These are phyloP conservation scores for Steromphala cineraria DNA, from an alignment of 2,888 invertebrate genomes.

Conservation along the genomic window DNA sequence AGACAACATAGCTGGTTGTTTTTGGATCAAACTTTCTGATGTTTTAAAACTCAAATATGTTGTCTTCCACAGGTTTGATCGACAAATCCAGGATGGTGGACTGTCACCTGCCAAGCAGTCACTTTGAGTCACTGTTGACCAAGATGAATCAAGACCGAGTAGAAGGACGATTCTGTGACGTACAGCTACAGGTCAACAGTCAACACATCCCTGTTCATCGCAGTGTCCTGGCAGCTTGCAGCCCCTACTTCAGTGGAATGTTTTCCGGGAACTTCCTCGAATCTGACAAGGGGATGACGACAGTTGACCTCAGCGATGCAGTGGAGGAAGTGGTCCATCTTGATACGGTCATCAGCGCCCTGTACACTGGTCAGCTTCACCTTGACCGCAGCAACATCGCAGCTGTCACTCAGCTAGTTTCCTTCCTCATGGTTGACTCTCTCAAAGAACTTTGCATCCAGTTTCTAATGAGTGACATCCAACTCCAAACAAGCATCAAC, in stretches of 20 bases:
- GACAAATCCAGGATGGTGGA: background rate
- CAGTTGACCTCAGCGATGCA: slow-evolving; percentile 21
- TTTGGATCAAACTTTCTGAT: too few species aligned
- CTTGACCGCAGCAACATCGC: slow-evolving; percentile 20
- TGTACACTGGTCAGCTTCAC: slow-evolving; percentile 23
- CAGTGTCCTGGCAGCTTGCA: slow-evolving; percentile 27
- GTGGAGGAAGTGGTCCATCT: slow-evolving; percentile 16
- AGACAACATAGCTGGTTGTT: too few species aligned
- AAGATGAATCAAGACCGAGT: slow-evolving; percentile 22
- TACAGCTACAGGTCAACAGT: slow-evolving; percentile 12
- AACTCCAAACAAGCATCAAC: slow-evolving; percentile 21
- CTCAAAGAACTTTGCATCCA: slow-evolving; percentile 21
- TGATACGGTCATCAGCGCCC: slow-evolving; percentile 22
- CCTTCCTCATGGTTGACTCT: slow-evolving; percentile 26
- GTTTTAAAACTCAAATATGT: too few species aligned
- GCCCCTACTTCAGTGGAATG: slow-evolving; percentile 28
- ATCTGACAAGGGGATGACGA: slow-evolving; percentile 16
- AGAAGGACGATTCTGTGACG: slow-evolving; percentile 27
- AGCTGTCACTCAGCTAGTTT: slow-evolving; percentile 14
- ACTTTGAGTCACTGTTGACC: slow-evolving; percentile 8
- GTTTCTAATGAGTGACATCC: background rate
- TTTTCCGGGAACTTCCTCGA: slow-evolving; percentile 29
- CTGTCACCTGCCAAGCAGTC: slow-evolving; percentile 5
- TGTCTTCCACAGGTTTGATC: background rate
- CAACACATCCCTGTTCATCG: slow-evolving; percentile 21